A percentile compares a stretch with the other conserved stretches of the same genome.
Conservation (phyloP, 1,140 invertebrate genomes). For the Drosophila simulans region DNA sequence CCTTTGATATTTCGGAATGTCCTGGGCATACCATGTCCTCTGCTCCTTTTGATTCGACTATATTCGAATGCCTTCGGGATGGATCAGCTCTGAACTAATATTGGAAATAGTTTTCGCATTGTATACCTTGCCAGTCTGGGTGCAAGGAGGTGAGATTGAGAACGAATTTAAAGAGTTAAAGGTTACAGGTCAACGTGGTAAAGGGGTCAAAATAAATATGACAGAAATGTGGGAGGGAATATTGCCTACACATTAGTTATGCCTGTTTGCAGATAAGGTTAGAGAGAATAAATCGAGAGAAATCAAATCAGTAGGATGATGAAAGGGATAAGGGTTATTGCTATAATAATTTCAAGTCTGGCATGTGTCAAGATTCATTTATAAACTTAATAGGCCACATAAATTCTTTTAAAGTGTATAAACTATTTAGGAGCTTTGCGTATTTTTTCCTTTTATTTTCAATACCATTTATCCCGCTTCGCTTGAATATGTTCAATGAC, state of each 20-base stretch:
- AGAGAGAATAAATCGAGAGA: neutral
- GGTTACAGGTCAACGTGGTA: neutral
- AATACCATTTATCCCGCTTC: neutral
- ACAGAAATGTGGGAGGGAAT: neutral
- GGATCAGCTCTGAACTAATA: conserved; percentile 46
- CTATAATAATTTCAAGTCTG: too few species aligned
- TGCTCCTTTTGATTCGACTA: conserved; percentile 31
- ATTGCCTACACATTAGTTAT: neutral
- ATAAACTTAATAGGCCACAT: too few species aligned
- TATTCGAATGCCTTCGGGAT: conserved; percentile 46
- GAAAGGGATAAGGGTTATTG: neutral
- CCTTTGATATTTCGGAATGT: conserved; percentile 56
- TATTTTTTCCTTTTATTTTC: neutral
- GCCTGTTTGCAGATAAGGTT: neutral
- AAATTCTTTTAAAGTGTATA: too few species aligned
- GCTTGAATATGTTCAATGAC: conserved; percentile 1
- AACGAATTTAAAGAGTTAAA: conserved; percentile 20
- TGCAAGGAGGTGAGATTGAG: conserved; percentile 2
- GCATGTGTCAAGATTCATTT: too few species aligned
- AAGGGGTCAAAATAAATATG: neutral
- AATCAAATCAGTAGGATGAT: neutral
- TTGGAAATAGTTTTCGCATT: conserved; percentile 51
- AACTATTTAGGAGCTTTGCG: too few species aligned
- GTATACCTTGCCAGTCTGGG: conserved; percentile 21
- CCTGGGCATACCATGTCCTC: conserved; percentile 23